phyloP scores from a whole-genome alignment of 2,888 invertebrate species.

The Dorcus parallelipipedus region DNA sequence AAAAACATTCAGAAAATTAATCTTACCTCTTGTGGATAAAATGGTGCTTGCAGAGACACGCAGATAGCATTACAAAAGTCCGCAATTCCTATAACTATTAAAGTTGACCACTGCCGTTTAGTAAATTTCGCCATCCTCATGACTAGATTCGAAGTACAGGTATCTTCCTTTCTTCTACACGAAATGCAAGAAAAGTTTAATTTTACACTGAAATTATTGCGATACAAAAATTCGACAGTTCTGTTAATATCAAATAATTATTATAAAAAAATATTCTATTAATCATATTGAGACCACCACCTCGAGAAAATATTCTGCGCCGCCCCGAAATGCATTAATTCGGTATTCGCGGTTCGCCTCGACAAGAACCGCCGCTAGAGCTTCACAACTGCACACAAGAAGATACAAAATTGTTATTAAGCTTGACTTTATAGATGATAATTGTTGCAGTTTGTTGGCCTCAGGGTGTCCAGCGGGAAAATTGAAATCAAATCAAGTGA shows the following conservation, averaged over 20 bases:
- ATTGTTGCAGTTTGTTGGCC: conserved; percentile 16
- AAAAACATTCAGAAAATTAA: conserved; percentile 3
- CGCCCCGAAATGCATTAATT: too few species aligned
- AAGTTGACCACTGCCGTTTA: conserved; percentile 72
- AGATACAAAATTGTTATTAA: too few species aligned
- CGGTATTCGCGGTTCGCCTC: too few species aligned
- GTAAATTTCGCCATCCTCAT: conserved; percentile 62
- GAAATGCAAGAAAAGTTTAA: not conserved
- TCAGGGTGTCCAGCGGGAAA: conserved; percentile 9
- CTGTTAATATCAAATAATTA: conserved; percentile 41
- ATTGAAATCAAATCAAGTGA: conserved; percentile 1
- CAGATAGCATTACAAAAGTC: conserved; percentile 84
- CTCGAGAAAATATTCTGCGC: not conserved
- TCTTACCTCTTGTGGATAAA: conserved; percentile 79
- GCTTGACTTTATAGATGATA: not conserved
- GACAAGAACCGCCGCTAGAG: too few species aligned
- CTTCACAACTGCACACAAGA: too few species aligned
- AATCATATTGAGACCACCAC: conserved; percentile 30
- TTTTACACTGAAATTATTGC: not conserved
- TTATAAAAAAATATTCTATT: conserved; percentile 43
- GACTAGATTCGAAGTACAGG: not conserved
- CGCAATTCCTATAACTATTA: conserved; percentile 74
- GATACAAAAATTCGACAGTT: conserved; percentile 37
- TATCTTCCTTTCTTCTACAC: not conserved
- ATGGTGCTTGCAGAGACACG: conserved; percentile 81